Evolutionary conservation across 2,113 vertebrate genomes (phyloP), one percentile per base, ranked within the genome.

Genomic region (Elanus axillaris): DNA sequence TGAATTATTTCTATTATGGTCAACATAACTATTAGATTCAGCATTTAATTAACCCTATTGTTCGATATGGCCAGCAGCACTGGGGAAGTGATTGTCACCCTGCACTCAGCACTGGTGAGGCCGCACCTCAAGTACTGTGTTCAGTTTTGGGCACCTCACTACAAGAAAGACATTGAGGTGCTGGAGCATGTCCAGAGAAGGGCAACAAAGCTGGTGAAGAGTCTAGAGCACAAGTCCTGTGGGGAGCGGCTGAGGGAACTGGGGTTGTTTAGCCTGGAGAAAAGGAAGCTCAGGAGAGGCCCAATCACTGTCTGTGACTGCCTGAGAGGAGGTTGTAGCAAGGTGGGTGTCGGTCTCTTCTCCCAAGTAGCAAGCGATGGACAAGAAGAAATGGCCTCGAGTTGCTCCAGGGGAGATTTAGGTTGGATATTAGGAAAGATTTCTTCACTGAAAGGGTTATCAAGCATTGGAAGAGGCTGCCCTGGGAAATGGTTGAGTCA

Each of bases 1-100:
- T 93, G 92, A 98, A 97, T 98, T 97, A 98, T 98, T 98, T 98
- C 96, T 98, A 95, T 98, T 98, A 97, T 90, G 94, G 93, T 73
- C 91, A 98, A 97, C 91, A 95, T 96, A 97, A 98, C 97, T 98
- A 97, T 98, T 98, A 96, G 94, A 97, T 97, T 97, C 95, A 96
- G 66, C 95, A 93, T 98, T 97, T 98, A 98, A 98, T 97, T 96
- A 98, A 98, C 94, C 38, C 27, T 96, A 97, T 97, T 98, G 95
- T 98, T 98, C 77, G 60, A 96, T 58, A 67, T 26, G 31, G 34
- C 34, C 23, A 71, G 85, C 5, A 66, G 27, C n/a, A 55, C 23
- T 11, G 68, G 26, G 38, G 48, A 40, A 53, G 21, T 19, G 53
- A 63, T 73, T 0, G 1, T 27, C 14, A 18, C 23, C 69, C 64